Evolutionary conservation across 2,113 vertebrate species (phyloP), one percentile per base, ranked within the genome.

Genomic region (Neodontobutis hainanensis): DNA sequence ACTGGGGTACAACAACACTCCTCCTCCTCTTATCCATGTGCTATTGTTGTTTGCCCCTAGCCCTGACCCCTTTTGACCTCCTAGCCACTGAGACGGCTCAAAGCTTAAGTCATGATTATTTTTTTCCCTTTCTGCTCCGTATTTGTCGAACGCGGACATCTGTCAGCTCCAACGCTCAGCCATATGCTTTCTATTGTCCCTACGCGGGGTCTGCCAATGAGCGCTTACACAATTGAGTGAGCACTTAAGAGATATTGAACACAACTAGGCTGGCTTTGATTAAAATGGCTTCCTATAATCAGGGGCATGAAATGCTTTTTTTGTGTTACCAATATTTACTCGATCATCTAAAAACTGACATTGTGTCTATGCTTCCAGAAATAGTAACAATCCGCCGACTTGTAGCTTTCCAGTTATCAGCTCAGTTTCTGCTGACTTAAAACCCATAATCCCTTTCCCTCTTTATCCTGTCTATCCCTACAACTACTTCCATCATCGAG

Each of bases 181-280:
- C 92, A 91, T 91, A 90, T 92, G 90, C 53, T 83, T 55, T 74
- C 66, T 69, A 83, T 86, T 91, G 86, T 85, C 59, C 65, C 64
- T 47, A 12, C 50, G n/a, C 35, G 8, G 68, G 68, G 11, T 53
- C 64, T 36, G 44, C 68, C 75, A 69, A 58, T 85, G 65, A 60
- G 19, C 49, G 60, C 78, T 75, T 69, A 59, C 43, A 67, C 40
- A 58, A 73, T 19, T 65, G 77, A 82, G 75, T 5, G 35, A 83
- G 75, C 55, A 70, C 38, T 70, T 44, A 49, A 52, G 65, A 72
- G 74, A 78, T 80, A 85, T 46, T 69, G 66, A 72, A 72, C 6
- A 12, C 65, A 38, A 61, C 42, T 19, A 6, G 51, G 51, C 68
- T 61, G 58, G 36, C 51, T 77, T 77, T 83, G 62, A 83, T 86